phyloP scores from a whole-genome alignment of 2,888 invertebrate genomes.

The Pemphredon lugubris region DNA sequence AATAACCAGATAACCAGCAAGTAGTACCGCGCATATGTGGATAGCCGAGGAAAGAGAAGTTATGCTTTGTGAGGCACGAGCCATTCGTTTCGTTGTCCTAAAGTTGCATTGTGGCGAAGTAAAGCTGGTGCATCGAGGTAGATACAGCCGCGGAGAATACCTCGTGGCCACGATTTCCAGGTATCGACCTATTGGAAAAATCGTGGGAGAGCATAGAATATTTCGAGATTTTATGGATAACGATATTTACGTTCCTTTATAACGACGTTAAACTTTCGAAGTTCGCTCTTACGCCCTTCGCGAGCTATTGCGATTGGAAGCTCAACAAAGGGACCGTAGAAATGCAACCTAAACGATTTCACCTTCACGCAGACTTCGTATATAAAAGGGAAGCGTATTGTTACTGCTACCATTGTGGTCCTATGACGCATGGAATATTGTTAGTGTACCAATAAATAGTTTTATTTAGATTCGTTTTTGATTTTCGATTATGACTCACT shows the following conservation, averaged over 20 bases:
- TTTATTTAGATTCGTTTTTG: too few relatives aligned
- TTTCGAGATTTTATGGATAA: constrained; percentile 1
- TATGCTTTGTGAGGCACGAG: constrained; percentile 30
- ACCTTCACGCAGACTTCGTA: background rate
- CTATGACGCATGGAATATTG: too few relatives aligned
- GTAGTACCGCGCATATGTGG: constrained; percentile 29
- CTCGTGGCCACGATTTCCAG: background rate
- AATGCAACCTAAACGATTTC: background rate
- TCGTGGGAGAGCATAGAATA: background rate
- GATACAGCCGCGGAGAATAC: background rate
- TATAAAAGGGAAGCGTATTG: too few relatives aligned
- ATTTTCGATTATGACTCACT: too few relatives aligned
- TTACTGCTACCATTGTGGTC: too few relatives aligned
- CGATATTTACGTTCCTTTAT: background rate
- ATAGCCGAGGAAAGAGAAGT: constrained; percentile 22
- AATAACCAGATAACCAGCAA: constrained; percentile 43
- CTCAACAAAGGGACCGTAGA: background rate
- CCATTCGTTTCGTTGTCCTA: constrained; percentile 41
- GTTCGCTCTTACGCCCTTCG: background rate
- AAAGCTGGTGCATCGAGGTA: constrained; percentile 24
- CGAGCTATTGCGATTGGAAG: too few relatives aligned
- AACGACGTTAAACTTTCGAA: background rate
- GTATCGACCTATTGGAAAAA: background rate
- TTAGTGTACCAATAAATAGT: too few relatives aligned
- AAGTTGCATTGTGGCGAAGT: constrained; percentile 51